Evolutionary conservation across 2,113 vertebrate genomes (phyloP), one percentile per base, ranked within the genome.

Genomic region (Chiloscyllium plagiosum): DNA sequence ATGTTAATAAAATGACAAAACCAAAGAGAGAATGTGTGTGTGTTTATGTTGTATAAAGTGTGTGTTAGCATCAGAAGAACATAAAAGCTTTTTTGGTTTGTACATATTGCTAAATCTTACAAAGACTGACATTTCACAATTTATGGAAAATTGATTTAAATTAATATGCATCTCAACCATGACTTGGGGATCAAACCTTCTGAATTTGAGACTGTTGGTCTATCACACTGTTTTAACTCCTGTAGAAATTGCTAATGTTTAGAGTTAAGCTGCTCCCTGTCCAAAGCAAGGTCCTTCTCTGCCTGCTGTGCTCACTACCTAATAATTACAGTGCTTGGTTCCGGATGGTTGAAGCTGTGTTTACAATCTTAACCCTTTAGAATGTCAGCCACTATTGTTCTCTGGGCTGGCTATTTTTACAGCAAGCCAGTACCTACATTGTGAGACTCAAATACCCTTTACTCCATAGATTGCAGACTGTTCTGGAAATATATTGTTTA

Each of bases 321-420:
- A 29, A 95, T 95, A 95, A 95, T 95, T 72, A 72, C 69, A 72
- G 37, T 72, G 93, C 42, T 95, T 22, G 50, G 68, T 72, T 95
- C 68, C 29, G 93, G 68, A 72, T 95, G 68, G 42, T 50, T 22
- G n/a, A 94, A 94, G 90, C 33, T 10, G 61, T 94, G 87, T 90
- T 56, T 70, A 70, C 37, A 94, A 94, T 42, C 7, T 94, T 94
- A 94, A 72, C 68, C 22, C 68, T 72, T 26, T 50, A 2, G 24
- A 26, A 42, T 70, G 42, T 24, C 89, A 92, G 33, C 26, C 19
- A n/a, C 56, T 29, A 24, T 65, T 65, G 56, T n/a, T 61, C 56
- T 65, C 56, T 65, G 89, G 15, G 26, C 33, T 61, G 89, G 86
- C 86, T 29, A 17, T 47, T 61, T 61, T 61, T 61, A 8, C 6